Evolutionary conservation across 2,888 invertebrate genomes (phyloP).

Genomic region (Conops quadrifasciatus): DNA sequence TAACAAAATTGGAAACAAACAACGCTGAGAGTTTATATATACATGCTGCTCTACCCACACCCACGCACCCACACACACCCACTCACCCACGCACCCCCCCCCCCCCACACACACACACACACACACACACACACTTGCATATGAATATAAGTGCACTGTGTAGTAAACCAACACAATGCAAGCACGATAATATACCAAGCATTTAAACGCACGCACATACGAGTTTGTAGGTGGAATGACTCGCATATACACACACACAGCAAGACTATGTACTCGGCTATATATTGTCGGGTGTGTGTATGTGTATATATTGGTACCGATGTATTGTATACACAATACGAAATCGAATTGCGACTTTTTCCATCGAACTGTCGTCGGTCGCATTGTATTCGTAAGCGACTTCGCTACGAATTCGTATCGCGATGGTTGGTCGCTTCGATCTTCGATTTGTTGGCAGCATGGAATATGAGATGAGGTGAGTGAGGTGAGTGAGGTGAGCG

Average conservation of each 20-base stretch:
- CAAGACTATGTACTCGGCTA: too few species aligned
- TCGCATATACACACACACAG: not conserved
- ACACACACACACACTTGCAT: not conserved
- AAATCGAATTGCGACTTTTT: conserved; percentile 31
- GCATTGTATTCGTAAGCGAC: conserved; percentile 7
- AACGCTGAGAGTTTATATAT: too few species aligned
- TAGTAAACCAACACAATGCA: not conserved
- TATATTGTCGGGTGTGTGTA: too few species aligned
- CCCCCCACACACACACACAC: not conserved
- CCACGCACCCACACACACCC: not conserved
- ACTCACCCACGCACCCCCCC: not conserved
- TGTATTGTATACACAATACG: conserved; percentile 8
- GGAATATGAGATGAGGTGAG: too few species aligned
- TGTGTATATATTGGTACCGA: too few species aligned
- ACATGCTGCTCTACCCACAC: too few species aligned
- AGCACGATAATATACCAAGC: not conserved
- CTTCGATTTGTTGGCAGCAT: not conserved
- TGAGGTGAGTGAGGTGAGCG: not conserved
- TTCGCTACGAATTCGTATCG: conserved; percentile 17
- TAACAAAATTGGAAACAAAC: too few species aligned
- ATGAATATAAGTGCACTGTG: not conserved
- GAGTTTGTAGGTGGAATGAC: not conserved
- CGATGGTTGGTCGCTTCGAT: conserved; percentile 5
- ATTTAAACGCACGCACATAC: too few species aligned
- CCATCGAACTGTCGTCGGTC: not conserved